Conservation (phyloP, 2,888 invertebrate genomes). For the Abrostola tripartita region DNA sequence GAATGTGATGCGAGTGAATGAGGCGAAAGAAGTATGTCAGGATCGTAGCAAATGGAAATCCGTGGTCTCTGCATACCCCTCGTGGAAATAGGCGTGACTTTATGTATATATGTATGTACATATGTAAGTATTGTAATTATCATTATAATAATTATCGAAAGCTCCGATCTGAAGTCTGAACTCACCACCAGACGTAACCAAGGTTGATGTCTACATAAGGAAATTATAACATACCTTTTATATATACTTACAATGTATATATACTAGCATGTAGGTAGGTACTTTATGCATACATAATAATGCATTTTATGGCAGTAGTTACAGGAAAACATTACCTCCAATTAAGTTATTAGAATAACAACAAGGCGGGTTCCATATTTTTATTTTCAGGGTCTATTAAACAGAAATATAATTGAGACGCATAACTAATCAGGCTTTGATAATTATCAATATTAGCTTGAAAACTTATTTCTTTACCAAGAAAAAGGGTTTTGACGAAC, state of each 20-base stretch:
- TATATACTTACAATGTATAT: background rate
- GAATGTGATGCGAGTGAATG: too few relatives aligned
- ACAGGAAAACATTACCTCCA: slow-evolving; percentile 26
- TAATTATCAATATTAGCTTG: too few relatives aligned
- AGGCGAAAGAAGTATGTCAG: too few relatives aligned
- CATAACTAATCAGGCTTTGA: too few relatives aligned
- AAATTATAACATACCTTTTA: slow-evolving; percentile 10
- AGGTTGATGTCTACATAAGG: slow-evolving; percentile 22
- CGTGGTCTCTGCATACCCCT: too few relatives aligned
- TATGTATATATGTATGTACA: too few relatives aligned
- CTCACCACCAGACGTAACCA: slow-evolving; percentile 1
- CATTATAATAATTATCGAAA: slow-evolving; percentile 1
- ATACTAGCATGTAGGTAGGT: background rate
- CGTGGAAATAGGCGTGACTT: too few relatives aligned
- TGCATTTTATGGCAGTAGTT: slow-evolving; percentile 9
- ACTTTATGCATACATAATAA: background rate
- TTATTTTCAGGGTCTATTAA: background rate
- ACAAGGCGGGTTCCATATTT: slow-evolving; percentile 3
- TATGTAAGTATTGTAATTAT: too few relatives aligned
- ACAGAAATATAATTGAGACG: too few relatives aligned
- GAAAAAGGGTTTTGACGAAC: too few relatives aligned
- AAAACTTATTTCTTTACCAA: too few relatives aligned
- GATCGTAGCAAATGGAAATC: too few relatives aligned
- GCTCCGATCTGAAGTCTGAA: background rate
- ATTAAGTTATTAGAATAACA: slow-evolving; percentile 10